These are phyloP conservation scores for Agonopterix arenella DNA, from an alignment of 2,888 invertebrate genomes.

Conservation along the genomic window DNA sequence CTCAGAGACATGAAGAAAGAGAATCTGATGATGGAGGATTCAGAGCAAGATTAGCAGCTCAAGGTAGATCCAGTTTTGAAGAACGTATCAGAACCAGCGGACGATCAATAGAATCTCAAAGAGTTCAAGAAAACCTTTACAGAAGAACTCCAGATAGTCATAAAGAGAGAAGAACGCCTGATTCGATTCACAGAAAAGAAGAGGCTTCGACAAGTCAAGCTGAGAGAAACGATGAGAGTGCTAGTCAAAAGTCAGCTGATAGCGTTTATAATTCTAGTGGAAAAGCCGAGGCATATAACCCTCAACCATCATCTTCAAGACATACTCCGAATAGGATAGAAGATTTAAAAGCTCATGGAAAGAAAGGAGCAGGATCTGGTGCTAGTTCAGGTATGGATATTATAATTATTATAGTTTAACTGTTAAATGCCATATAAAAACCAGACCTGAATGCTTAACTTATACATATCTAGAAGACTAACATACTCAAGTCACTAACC, in stretches of 20 bases:
- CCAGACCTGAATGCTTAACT: neutral
- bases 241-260: slow-evolving; percentile 70
- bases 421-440: too few species aligned
- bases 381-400: slow-evolving; percentile 73
- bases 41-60: slow-evolving; percentile 57
- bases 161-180: slow-evolving; percentile 48
- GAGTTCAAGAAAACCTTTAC: slow-evolving; percentile 45
- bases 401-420: too few species aligned
- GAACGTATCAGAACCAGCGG: slow-evolving; percentile 67
- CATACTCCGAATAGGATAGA: slow-evolving; percentile 66
- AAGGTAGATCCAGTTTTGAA: slow-evolving; percentile 57
- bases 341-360: slow-evolving; percentile 64
- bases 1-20: slow-evolving; percentile 60
- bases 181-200: slow-evolving; percentile 55
- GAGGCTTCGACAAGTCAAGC: slow-evolving; percentile 38
- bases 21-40: slow-evolving; percentile 81
- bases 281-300: slow-evolving; percentile 51
- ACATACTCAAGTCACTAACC: neutral
- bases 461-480: neutral
- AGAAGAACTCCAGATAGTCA: slow-evolving; percentile 56
- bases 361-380: slow-evolving; percentile 75
- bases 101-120: slow-evolving; percentile 54
- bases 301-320: slow-evolving; percentile 69
- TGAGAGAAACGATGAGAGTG: slow-evolving; percentile 58
- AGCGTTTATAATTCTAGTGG: slow-evolving; percentile 78